phyloP scores from a whole-genome alignment of 2,888 invertebrate species.

The Acrobasis consociella region DNA sequence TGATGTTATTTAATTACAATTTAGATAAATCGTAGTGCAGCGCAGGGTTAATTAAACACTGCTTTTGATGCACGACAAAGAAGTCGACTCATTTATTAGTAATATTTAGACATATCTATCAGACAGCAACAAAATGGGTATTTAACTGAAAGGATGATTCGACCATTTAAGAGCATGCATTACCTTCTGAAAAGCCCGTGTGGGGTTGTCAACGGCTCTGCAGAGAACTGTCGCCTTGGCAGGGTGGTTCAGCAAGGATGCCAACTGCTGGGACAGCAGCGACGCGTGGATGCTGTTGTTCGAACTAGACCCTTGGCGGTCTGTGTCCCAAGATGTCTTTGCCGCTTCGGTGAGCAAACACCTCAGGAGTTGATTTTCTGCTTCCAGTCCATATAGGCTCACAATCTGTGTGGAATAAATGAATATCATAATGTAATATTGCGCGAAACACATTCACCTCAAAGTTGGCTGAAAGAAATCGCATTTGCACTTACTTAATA shows the following conservation, averaged over 20 bases:
- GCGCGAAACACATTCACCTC: not conserved
- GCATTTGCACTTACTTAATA: no score
- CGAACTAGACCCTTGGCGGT: constrained; percentile 86
- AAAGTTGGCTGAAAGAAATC: no score
- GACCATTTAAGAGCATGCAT: constrained; percentile 25
- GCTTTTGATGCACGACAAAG: no score
- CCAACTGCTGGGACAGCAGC: constrained; percentile 78
- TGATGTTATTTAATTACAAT: no score
- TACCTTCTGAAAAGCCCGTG: constrained; percentile 86
- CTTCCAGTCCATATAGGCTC: constrained; percentile 96
- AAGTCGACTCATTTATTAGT: no score
- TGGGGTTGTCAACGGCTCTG: constrained; percentile 92
- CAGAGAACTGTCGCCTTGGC: constrained; percentile 94
- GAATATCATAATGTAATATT: constrained; percentile 26
- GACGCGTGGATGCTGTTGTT: constrained; percentile 90
- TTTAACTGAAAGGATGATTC: constrained; percentile 24
- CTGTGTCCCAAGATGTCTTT: constrained; percentile 88
- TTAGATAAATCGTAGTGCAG: no score
- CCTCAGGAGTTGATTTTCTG: constrained; percentile 97
- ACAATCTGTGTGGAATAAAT: constrained; percentile 86
- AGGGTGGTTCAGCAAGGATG: constrained; percentile 91
- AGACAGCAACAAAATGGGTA: not conserved
- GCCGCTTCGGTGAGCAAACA: constrained; percentile 92
- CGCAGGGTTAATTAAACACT: no score
- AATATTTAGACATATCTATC: not conserved